These are phyloP conservation scores for Heterotis niloticus DNA, from an alignment of 2,113 vertebrate species.

Conservation along the genomic window DNA sequence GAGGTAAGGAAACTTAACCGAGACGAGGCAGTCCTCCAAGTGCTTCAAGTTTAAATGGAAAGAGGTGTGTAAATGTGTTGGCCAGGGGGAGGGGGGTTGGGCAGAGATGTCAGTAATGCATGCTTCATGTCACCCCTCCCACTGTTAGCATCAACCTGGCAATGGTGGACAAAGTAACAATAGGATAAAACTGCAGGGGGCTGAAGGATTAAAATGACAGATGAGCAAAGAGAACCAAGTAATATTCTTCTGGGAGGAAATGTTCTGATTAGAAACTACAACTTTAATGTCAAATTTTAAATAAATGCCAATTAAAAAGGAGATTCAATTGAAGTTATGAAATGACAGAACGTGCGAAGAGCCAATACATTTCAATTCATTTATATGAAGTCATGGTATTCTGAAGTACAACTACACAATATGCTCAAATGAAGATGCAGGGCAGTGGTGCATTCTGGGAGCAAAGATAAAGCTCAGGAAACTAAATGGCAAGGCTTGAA, in stretches of 20 bases:
- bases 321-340: conserved; percentile 37
- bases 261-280: conserved; percentile 31
- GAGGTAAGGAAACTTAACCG: not conserved
- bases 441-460: conserved; percentile 56
- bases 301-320: conserved; percentile 40
- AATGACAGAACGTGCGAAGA: conserved; percentile 18
- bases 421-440: conserved; percentile 53
- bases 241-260: not conserved
- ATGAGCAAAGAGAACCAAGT: not conserved
- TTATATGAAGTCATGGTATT: conserved; percentile 43
- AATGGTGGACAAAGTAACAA: not conserved
- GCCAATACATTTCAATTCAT: conserved; percentile 39
- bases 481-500: conserved; percentile 43
- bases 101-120: too few relatives aligned
- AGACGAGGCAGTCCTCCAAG: not conserved
- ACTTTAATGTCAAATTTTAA: conserved; percentile 44
- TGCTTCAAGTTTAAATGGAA: not conserved
- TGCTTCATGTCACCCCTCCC: too few relatives aligned
- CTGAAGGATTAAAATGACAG: not conserved
- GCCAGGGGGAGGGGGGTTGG: not conserved
- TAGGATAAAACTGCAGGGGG: not conserved
- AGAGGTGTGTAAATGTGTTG: conserved; percentile 1
- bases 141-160: not conserved
- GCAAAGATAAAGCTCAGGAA: conserved; percentile 58
- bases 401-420: conserved; percentile 72